Evolutionary conservation across 2,113 vertebrate species (phyloP).

Genomic region (Scatophagus argus): DNA sequence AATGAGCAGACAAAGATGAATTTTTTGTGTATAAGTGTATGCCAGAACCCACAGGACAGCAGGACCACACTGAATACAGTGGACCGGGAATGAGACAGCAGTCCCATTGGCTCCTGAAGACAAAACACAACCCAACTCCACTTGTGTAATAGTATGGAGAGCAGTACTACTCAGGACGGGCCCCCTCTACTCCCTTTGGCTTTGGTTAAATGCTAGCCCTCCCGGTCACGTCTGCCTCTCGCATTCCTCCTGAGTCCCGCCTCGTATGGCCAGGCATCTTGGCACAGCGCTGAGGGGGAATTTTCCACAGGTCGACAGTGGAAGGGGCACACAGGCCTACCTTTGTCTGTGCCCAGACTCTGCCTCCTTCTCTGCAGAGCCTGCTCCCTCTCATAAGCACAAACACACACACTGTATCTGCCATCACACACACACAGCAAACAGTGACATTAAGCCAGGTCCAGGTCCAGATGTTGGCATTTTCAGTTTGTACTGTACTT

Average conservation of each 20-base stretch:
- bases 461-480: constrained; percentile 66
- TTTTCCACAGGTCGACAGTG: constrained; percentile 80
- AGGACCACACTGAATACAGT: neutral
- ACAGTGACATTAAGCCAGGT: constrained; percentile 42
- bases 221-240: constrained; percentile 64
- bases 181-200: constrained; percentile 27
- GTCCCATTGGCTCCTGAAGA: neutral
- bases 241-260: constrained; percentile 64
- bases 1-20: constrained; percentile 6
- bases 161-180: neutral
- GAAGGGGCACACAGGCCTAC: constrained; percentile 75
- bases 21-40: constrained; percentile 3
- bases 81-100: neutral
- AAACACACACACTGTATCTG: constrained; percentile 51
- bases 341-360: constrained; percentile 75
- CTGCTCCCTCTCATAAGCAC: constrained; percentile 41
- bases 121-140: neutral
- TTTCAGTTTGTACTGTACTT: constrained; percentile 43
- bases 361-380: constrained; percentile 60
- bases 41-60: constrained; percentile 11
- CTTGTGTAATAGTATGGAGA: no score
- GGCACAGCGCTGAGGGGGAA: constrained; percentile 73
- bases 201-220: constrained; percentile 45
- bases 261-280: constrained; percentile 66
- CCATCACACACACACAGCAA: constrained; percentile 39